Percentiles rank a stretch among this genome's conserved stretches.
Conservation (phyloP, 2,888 invertebrate species). For the Drosophila atripex region DNA sequence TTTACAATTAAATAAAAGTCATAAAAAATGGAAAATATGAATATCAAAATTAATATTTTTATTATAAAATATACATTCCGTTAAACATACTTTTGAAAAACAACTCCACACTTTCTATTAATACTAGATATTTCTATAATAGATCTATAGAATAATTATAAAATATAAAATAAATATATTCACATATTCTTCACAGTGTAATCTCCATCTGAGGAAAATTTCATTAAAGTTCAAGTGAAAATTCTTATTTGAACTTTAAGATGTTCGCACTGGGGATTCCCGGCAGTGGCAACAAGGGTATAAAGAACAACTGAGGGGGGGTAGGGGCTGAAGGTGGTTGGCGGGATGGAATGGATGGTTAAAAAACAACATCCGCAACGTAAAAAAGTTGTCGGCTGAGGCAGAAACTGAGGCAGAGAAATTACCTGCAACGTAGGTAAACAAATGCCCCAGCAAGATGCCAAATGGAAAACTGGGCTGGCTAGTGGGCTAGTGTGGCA, state of each 20-base stretch:
- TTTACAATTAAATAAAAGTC: too few relatives aligned
- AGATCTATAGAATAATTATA: background rate
- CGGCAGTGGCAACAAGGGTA: background rate
- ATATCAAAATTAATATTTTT: too few relatives aligned
- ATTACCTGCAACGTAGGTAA: conserved; percentile 43
- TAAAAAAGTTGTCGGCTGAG: conserved; percentile 20
- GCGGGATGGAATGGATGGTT: background rate
- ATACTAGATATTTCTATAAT: background rate
- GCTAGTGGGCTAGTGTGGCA: too few relatives aligned
- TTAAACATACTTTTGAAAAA: too few relatives aligned
- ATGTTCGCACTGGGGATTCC: conserved; percentile 51
- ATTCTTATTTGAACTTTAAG: conserved; percentile 47
- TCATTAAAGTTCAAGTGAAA: conserved; percentile 64
- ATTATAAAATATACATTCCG: too few relatives aligned
- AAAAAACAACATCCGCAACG: conserved; percentile 26
- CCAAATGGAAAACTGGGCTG: conserved; percentile 1
- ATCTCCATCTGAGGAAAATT: conserved; percentile 24
- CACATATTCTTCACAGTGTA: background rate
- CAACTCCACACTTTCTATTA: too few relatives aligned
- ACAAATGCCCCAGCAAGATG: conserved; percentile 32
- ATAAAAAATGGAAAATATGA: too few relatives aligned
- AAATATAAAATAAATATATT: background rate
- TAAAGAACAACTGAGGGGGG: background rate
- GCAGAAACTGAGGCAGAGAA: conserved; percentile 21
- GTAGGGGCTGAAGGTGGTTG: background rate